A percentile compares a stretch with the other conserved stretches of the same genome.
These are phyloP conservation scores for Clarias fuscus DNA, from an alignment of 2,797 vertebrate species.

Conservation along the genomic window DNA sequence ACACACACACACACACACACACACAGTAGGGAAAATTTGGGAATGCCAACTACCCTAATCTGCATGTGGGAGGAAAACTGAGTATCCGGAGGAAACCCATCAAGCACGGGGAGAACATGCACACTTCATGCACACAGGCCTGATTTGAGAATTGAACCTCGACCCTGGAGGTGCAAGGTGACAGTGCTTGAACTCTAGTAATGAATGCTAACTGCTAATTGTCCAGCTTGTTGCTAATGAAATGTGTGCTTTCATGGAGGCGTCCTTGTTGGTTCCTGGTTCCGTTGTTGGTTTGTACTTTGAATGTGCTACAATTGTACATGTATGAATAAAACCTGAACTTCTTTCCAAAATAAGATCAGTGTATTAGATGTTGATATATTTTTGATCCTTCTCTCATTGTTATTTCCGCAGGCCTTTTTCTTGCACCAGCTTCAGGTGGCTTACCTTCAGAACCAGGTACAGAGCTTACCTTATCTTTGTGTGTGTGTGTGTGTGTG, in stretches of 20 bases:
- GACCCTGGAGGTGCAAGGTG: no score
- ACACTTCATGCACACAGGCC: no score
- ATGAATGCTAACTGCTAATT: not conserved
- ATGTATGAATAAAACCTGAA: not conserved
- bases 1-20: no score
- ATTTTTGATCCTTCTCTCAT: not conserved
- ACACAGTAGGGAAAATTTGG: no score
- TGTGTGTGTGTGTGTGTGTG: conserved; percentile 3
- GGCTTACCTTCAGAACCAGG: conserved; percentile 89
- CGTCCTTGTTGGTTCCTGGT: not conserved
- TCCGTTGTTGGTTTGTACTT: no score
- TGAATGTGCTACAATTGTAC: no score
- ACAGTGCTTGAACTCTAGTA: not conserved
- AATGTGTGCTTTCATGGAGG: not conserved
- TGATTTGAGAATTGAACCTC: no score
- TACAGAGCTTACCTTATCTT: conserved; percentile 54
- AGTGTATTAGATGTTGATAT: not conserved
- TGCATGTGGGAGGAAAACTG: no score
- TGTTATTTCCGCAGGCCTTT: conserved; percentile 72
- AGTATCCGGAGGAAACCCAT: no score
- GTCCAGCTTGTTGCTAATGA: not conserved
- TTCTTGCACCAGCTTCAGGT: conserved; percentile 85
- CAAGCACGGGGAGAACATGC: no score
- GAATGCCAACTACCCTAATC: no score
- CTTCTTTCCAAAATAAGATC: not conserved